These are phyloP conservation scores for Arenaria interpres DNA, from an alignment of 2,113 vertebrate genomes.

Conservation along the genomic window DNA sequence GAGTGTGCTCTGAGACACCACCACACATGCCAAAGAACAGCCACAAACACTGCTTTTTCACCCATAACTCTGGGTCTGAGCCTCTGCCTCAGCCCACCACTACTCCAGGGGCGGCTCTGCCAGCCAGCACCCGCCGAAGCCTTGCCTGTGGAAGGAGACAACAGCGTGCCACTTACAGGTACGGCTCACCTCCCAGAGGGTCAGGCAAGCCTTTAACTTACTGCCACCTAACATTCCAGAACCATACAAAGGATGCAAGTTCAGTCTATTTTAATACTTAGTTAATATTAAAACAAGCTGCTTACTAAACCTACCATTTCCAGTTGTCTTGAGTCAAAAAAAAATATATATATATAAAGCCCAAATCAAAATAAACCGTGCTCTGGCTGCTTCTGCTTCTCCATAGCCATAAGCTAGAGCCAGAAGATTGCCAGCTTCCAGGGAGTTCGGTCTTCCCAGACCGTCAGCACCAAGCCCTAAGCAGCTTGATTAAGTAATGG, in stretches of 20 bases:
- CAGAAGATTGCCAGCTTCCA: neutral
- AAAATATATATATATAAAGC: neutral
- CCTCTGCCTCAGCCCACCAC: neutral
- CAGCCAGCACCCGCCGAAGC: neutral
- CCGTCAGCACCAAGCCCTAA: neutral
- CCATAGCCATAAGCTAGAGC: neutral
- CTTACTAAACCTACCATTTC: neutral
- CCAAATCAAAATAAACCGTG: neutral
- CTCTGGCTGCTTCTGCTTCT: neutral
- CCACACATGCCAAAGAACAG: accelerated
- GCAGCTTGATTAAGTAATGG: neutral
- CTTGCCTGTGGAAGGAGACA: neutral
- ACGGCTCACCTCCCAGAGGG: neutral
- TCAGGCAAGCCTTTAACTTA: neutral
- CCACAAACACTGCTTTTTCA: neutral
- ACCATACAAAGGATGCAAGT: neutral
- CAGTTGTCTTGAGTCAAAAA: neutral
- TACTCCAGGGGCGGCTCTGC: neutral
- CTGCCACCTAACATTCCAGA: neutral
- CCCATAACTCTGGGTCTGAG: neutral
- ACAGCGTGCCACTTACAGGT: neutral
- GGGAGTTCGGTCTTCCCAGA: neutral
- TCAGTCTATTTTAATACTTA: neutral
- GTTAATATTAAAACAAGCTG: neutral
- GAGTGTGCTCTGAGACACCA: neutral